These are phyloP conservation scores for Xyrauchen texanus DNA, from an alignment of 2,113 vertebrate genomes.

Conservation along the genomic window DNA sequence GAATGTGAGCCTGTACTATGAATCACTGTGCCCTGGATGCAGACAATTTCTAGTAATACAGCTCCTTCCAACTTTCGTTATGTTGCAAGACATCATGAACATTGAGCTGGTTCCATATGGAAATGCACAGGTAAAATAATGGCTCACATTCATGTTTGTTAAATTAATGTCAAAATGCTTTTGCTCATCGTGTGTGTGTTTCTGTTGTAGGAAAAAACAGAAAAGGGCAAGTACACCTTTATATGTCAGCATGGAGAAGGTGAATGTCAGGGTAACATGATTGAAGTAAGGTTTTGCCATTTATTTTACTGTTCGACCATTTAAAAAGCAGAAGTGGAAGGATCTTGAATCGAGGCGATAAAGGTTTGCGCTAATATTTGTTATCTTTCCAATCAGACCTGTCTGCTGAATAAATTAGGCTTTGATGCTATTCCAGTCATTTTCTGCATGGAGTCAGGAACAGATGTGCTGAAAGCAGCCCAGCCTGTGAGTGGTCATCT, in stretches of 20 bases:
- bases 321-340: too few species aligned
- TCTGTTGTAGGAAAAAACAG: conserved; percentile 75
- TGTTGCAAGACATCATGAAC: conserved; percentile 75
- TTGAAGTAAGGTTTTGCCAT: conserved; percentile 79
- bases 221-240: conserved; percentile 68
- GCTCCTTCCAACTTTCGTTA: conserved; percentile 80
- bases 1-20: conserved; percentile 81
- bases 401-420: conserved; percentile 73
- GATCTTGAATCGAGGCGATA: background rate
- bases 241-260: conserved; percentile 85
- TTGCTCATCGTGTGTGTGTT: background rate
- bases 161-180: background rate
- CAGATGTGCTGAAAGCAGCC: conserved; percentile 71
- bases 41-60: conserved; percentile 64
- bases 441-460: conserved; percentile 83
- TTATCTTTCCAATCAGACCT: conserved; percentile 71
- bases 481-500: conserved; percentile 67
- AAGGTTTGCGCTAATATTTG: background rate
- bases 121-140: conserved; percentile 79
- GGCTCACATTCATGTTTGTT: background rate
- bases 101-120: conserved; percentile 87
- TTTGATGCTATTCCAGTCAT: conserved; percentile 58
- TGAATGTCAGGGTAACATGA: conserved; percentile 90
- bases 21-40: conserved; percentile 84
- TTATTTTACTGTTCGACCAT: too few species aligned